Conservation (phyloP, 2,888 invertebrate genomes). For the Tyria jacobaeae region DNA sequence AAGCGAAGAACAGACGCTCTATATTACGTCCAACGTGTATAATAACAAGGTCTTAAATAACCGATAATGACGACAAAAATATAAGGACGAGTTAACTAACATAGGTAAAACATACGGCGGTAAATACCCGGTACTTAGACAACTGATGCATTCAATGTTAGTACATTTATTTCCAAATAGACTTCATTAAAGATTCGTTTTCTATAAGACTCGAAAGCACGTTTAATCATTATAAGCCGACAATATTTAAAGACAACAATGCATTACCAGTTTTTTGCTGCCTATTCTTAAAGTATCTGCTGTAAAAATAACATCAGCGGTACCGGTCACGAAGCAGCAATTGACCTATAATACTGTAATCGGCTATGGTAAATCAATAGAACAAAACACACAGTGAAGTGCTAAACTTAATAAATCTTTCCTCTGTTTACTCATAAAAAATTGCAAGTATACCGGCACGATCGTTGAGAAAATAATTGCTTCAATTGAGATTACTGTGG, state of each 20-base stretch:
- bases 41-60: too few species aligned
- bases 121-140: too few species aligned
- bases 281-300: neutral
- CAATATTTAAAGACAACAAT: neutral
- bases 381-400: neutral
- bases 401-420: neutral
- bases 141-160: too few species aligned
- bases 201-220: too few species aligned
- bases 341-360: conserved; percentile 2
- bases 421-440: neutral
- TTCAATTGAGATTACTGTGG: neutral
- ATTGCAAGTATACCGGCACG: neutral
- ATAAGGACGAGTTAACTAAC: too few species aligned
- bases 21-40: neutral
- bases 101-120: too few species aligned
- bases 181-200: neutral
- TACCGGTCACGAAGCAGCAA: neutral
- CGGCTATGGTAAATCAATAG: neutral
- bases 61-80: too few species aligned
- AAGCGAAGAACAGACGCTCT: conserved; percentile 14
- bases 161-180: too few species aligned
- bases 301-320: neutral
- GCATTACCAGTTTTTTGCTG: neutral
- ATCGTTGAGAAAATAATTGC: neutral
- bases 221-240: too few species aligned